Percentiles rank a stretch among this genome's conserved stretches.
phyloP scores from a whole-genome alignment of 2,113 vertebrate genomes.

The Nibea albiflora region DNA sequence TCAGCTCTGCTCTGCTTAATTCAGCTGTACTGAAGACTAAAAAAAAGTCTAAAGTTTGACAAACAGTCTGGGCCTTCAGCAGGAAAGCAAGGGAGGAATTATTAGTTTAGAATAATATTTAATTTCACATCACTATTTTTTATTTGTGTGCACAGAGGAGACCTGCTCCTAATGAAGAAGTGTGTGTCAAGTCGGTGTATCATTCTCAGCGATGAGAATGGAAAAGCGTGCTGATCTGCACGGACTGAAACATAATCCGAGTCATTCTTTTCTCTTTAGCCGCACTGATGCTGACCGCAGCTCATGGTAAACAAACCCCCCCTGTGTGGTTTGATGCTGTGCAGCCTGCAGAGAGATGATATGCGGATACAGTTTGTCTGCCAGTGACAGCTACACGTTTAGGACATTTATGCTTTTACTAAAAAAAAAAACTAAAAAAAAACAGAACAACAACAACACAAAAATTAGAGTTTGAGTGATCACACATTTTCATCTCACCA shows the following conservation, averaged over 20 bases:
- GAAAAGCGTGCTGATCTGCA: constrained; percentile 27
- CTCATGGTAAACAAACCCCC: constrained; percentile 33
- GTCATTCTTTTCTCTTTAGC: constrained; percentile 18
- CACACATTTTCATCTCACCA: constrained; percentile 12
- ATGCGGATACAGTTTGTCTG: background rate
- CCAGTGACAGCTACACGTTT: background rate
- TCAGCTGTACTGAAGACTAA: background rate
- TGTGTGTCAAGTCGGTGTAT: background rate
- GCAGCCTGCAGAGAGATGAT: background rate
- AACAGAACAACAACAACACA: no score
- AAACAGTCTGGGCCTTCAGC: constrained; percentile 12
- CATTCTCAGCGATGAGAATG: constrained; percentile 36
- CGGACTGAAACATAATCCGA: background rate
- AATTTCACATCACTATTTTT: background rate
- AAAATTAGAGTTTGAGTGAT: constrained; percentile 1
- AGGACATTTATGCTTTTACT: background rate
- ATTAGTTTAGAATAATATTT: background rate
- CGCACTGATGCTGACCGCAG: constrained; percentile 17
- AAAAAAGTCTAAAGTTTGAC: constrained; percentile 28
- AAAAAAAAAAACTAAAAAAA: background rate
- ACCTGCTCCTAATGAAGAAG: background rate
- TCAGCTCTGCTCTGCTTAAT: constrained; percentile 2
- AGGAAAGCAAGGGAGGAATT: background rate
- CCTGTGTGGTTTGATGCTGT: constrained; percentile 11
- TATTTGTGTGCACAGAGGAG: background rate